These are phyloP conservation scores for Myrmecophaga tridactyla DNA, from an alignment of 2,113 vertebrate genomes.

Conservation along the genomic window DNA sequence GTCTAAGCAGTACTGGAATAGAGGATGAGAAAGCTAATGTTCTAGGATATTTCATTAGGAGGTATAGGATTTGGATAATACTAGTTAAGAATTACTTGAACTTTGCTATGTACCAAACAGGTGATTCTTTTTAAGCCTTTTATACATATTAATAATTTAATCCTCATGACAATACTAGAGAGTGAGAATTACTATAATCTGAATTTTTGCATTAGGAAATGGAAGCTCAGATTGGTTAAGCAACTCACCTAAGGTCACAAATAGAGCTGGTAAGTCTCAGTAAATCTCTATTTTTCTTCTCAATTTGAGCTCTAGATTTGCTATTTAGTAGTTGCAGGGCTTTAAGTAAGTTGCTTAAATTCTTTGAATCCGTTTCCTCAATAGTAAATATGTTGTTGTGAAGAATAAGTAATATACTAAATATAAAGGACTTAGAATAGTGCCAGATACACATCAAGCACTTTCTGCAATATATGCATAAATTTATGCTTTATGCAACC, in stretches of 20 bases:
- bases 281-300: not conserved
- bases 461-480: not conserved
- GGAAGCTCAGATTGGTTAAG: not conserved
- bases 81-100: not conserved
- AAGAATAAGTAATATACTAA: not conserved
- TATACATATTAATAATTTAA: not conserved
- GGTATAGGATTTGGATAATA: not conserved
- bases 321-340: not conserved
- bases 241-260: not conserved
- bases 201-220: not conserved
- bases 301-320: not conserved
- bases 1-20: not conserved
- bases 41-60: not conserved
- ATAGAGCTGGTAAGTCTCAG: not conserved
- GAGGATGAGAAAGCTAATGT: not conserved
- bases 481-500: no score
- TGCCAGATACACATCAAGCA: not conserved
- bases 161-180: not conserved
- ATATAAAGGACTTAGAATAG: not conserved
- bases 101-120: not conserved
- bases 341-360: not conserved
- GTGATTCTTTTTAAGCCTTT: not conserved
- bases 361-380: conserved; percentile 22
- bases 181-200: not conserved
- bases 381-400: not conserved